Conservation (phyloP, 2,797 vertebrate genomes). For the Antrozous pallidus region DNA sequence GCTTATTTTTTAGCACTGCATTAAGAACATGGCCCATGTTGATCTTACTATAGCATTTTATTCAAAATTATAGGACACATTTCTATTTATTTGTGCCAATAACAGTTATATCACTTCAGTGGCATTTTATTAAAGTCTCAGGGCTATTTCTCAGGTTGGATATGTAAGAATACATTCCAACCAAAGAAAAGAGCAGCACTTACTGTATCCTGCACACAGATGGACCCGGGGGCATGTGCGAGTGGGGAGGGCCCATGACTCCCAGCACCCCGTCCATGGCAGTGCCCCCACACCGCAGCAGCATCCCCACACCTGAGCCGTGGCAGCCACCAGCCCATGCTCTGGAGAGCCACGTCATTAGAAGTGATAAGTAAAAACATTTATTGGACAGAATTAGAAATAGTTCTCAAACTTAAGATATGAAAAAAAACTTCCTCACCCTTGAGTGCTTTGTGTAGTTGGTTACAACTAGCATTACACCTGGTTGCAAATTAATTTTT, state of each 20-base stretch:
- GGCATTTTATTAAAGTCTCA: conserved; percentile 57
- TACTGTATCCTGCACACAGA: neutral
- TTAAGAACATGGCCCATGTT: conserved; percentile 69
- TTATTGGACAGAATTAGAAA: conserved; percentile 78
- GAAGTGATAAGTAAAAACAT: conserved; percentile 79
- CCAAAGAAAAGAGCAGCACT: conserved; percentile 25
- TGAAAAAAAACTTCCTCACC: conserved; percentile 66
- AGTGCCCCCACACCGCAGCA: conserved; percentile 5
- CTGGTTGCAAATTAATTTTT: conserved; percentile 85
- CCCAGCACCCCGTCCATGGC: neutral
- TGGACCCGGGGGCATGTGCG: neutral
- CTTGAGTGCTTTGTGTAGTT: conserved; percentile 74
- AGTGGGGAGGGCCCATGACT: neutral
- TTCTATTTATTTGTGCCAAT: conserved; percentile 55
- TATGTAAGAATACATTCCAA: conserved; percentile 22
- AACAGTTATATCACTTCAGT: conserved; percentile 62
- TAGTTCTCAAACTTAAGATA: conserved; percentile 72
- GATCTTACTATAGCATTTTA: conserved; percentile 63
- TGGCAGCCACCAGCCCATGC: neutral
- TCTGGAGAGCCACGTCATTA: conserved; percentile 69
- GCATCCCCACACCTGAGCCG: neutral
- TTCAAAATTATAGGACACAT: conserved; percentile 59
- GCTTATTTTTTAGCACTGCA: conserved; percentile 71
- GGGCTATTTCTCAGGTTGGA: conserved; percentile 11
- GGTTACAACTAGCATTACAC: conserved; percentile 75